Evolutionary conservation across 2,113 vertebrate genomes (phyloP).

Genomic region (Dascyllus trimaculatus): DNA sequence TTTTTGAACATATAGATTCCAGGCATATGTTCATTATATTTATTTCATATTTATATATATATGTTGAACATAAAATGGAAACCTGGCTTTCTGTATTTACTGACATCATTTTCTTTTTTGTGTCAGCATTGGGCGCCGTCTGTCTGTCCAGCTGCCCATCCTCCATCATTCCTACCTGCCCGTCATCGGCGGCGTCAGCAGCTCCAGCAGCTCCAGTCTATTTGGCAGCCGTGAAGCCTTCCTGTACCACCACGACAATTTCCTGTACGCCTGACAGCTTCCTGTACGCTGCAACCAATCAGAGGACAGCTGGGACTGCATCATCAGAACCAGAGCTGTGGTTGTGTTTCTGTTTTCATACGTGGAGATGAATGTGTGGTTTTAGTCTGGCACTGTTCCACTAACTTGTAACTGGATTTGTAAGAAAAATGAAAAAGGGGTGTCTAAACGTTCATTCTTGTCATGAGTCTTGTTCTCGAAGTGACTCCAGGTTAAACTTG

Average conservation of each 20-base stretch:
- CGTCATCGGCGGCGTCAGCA: slow-evolving; percentile 52
- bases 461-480: no score
- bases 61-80: no score
- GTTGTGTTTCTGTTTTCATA: no score
- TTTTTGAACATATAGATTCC: no score
- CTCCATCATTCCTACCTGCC: slow-evolving; percentile 76
- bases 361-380: no score
- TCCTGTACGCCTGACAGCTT: not conserved
- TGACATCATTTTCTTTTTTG: no score
- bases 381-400: no score
- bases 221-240: slow-evolving; percentile 38
- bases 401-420: not conserved
- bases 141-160: slow-evolving; percentile 75
- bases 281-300: slow-evolving; percentile 11
- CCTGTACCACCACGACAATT: not conserved
- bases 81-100: no score
- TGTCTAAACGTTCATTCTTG: no score
- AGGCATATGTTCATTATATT: no score
- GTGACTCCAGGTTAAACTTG: no score
- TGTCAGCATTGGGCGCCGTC: slow-evolving; percentile 59
- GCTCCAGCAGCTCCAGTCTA: slow-evolving; percentile 66
- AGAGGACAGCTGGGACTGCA: not conserved
- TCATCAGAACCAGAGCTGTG: not conserved
- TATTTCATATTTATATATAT: no score
- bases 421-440: not conserved